These are phyloP conservation scores for Entosphenus tridentatus DNA, from an alignment of 2,113 vertebrate genomes.

Conservation along the genomic window DNA sequence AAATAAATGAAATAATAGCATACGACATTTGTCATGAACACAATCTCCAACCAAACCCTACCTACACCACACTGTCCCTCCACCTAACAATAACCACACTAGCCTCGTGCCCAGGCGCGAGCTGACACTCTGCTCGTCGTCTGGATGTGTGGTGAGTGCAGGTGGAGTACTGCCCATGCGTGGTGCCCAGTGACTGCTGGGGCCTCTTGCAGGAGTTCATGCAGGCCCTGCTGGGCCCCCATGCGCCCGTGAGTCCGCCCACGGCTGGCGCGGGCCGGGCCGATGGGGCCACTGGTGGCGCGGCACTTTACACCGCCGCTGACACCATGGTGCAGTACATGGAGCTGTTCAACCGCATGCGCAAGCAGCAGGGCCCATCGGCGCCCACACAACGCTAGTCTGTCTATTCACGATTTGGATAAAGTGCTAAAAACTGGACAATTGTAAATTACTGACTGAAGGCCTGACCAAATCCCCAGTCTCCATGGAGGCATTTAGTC, in stretches of 20 bases:
- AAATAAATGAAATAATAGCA: no score
- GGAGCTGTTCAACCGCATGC: slow-evolving; percentile 85
- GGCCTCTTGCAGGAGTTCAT: slow-evolving; percentile 83
- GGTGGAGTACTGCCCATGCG: slow-evolving; percentile 87
- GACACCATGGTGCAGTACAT: slow-evolving; percentile 90
- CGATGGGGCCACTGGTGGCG: slow-evolving; percentile 43
- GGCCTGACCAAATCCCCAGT: no score
- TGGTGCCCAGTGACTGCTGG: slow-evolving; percentile 86
- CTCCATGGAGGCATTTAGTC: no score
- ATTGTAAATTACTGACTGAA: no score
- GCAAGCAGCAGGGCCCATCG: slow-evolving; percentile 41
- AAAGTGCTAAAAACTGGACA: no score
- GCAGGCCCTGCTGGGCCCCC: slow-evolving; percentile 62
- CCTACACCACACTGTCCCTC: no score
- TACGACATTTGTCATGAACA: no score
- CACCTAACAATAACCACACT: no score
- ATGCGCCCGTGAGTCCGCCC: slow-evolving; percentile 40
- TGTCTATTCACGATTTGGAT: no score
- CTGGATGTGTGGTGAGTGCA: slow-evolving; percentile 15
- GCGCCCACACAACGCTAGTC: no score
- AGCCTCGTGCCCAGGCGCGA: no score
- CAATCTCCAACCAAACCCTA: no score
- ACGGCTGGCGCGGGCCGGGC: slow-evolving; percentile 45
- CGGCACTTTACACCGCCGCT: slow-evolving; percentile 33
- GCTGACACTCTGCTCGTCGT: neutral